Conservation (phyloP, 2,113 vertebrate species). For the Galeopterus variegatus region DNA sequence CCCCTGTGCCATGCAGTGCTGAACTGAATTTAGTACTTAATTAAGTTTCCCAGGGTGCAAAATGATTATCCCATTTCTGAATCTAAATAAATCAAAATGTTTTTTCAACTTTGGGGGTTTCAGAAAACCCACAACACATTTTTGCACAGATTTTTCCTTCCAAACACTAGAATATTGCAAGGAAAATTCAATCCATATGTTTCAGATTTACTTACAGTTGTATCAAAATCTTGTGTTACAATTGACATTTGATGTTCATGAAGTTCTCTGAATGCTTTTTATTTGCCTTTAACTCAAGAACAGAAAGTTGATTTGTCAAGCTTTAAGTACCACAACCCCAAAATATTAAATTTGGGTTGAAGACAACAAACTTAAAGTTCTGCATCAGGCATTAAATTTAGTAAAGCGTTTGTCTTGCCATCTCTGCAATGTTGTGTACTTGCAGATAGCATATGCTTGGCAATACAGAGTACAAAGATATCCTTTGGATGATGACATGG, state of each 20-base stretch:
- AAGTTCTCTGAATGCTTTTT: conserved; percentile 80
- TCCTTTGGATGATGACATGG: background rate
- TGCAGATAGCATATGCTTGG: background rate
- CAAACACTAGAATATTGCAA: conserved; percentile 76
- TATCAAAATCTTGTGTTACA: conserved; percentile 81
- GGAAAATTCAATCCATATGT: conserved; percentile 83
- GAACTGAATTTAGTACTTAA: conserved; percentile 66
- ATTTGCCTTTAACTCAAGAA: conserved; percentile 83
- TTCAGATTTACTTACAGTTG: conserved; percentile 79
- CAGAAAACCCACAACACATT: conserved; percentile 77
- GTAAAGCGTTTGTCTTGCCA: conserved; percentile 72
- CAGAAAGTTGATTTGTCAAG: conserved; percentile 85
- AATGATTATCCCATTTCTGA: conserved; percentile 80
- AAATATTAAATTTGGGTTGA: conserved; percentile 80
- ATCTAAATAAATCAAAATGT: conserved; percentile 82
- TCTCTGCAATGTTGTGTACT: background rate
- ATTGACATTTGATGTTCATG: conserved; percentile 82
- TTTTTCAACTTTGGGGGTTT: conserved; percentile 79
- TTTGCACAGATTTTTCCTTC: conserved; percentile 83
- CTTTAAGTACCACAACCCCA: conserved; percentile 76
- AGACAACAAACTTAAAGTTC: conserved; percentile 74
- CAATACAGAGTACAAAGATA: background rate
- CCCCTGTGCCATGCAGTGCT: background rate
- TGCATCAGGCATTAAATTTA: conserved; percentile 78
- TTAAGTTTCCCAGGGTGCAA: conserved; percentile 75